These are phyloP conservation scores for Ginglymostoma cirratum DNA, from an alignment of 2,113 vertebrate species.

Conservation along the genomic window DNA sequence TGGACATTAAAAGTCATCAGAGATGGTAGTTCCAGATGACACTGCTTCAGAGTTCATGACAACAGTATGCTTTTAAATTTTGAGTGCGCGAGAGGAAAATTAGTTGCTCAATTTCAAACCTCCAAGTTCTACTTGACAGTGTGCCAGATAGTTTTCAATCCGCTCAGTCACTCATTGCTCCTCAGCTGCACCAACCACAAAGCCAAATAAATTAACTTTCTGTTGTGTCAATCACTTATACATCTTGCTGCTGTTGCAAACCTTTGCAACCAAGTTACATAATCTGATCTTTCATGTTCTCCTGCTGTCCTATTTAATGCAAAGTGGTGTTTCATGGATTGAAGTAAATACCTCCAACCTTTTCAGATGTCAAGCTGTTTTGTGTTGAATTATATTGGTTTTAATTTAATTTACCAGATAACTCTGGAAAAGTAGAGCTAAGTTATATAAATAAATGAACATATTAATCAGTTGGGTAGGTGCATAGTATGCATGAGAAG, in stretches of 20 bases:
- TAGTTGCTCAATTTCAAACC: slow-evolving; percentile 11
- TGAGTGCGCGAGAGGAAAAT: neutral
- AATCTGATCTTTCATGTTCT: neutral
- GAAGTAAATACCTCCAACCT: neutral
- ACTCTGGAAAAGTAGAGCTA: neutral
- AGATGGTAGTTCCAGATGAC: neutral
- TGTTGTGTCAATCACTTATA: neutral
- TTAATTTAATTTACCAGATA: neutral
- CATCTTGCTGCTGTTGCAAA: neutral
- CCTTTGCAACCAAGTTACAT: neutral
- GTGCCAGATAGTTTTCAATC: neutral
- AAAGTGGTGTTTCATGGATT: neutral
- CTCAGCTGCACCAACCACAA: neutral
- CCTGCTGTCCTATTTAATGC: neutral
- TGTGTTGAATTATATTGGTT: neutral
- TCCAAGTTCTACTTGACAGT: neutral
- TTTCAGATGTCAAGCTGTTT: neutral
- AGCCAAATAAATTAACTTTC: slow-evolving; percentile 25
- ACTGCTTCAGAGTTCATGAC: no score
- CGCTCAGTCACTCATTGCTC: neutral
- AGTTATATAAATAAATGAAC: neutral
- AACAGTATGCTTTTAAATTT: neutral
- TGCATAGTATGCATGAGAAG: neutral
- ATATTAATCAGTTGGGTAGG: neutral
- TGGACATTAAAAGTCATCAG: neutral